Percentiles rank a stretch among this genome's conserved stretches.
Evolutionary conservation across 2,113 vertebrate species (phyloP).

Genomic region (Oplegnathus fasciatus): DNA sequence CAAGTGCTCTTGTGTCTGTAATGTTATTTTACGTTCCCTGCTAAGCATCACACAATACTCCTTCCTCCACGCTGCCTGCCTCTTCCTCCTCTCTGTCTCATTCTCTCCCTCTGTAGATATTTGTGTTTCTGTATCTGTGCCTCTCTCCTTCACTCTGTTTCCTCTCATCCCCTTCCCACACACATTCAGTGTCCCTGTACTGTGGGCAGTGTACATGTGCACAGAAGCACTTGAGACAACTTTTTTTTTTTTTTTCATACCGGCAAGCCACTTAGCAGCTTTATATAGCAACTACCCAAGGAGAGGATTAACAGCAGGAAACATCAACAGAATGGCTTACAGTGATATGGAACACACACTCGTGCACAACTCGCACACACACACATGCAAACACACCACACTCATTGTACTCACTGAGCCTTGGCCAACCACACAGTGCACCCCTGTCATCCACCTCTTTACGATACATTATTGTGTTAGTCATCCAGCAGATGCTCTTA

Average conservation of each 20-base stretch:
- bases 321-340: conserved; percentile 72
- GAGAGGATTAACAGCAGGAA: conserved; percentile 81
- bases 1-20: conserved; percentile 36
- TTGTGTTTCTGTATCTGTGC: conserved; percentile 70
- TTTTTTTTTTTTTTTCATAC: conserved; percentile 61
- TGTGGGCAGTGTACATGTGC: conserved; percentile 73
- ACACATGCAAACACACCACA: conserved; percentile 25
- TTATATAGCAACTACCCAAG: conserved; percentile 82
- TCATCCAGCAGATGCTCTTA: conserved; percentile 59
- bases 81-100: conserved; percentile 50
- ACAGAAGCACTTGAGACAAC: conserved; percentile 78
- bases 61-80: conserved; percentile 49
- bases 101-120: conserved; percentile 64
- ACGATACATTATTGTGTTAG: conserved; percentile 61
- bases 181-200: conserved; percentile 71
- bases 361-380: conserved; percentile 9
- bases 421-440: conserved; percentile 25
- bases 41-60: conserved; percentile 63
- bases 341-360: conserved; percentile 57
- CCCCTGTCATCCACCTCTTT: conserved; percentile 55
- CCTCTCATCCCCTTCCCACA: conserved; percentile 75
- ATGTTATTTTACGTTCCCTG: conserved; percentile 55
- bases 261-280: conserved; percentile 82
- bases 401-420: conserved; percentile 33
- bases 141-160: conserved; percentile 54